Evolutionary conservation across 2,113 vertebrate species (phyloP), one percentile per base, ranked within the genome.

Genomic region (Amphiprion percula): DNA sequence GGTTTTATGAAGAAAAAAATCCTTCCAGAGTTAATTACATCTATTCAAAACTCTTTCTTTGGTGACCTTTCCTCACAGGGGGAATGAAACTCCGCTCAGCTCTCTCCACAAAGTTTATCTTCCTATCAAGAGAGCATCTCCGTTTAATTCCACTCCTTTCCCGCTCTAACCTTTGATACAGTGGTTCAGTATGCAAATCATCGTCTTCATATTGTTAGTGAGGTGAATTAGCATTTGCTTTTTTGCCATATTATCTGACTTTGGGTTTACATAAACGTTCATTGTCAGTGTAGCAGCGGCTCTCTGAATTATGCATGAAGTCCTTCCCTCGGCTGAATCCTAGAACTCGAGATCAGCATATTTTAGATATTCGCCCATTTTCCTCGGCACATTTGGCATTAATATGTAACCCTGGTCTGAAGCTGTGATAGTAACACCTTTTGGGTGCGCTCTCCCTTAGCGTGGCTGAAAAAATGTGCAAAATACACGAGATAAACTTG

Each of bases 191-290:
- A 91, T 93, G 90, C 89, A 92, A 91, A 92, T 93, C 59, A 60
- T 84, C 78, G 81, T 91, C 87, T 91, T 90, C 87, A 85, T 90
- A 92, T 92, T 92, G 92, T 93, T 90, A 87, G 80, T 80, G 80
- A 88, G 83, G 87, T 90, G 83, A 92, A 93, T 94, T 92, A 94
- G 77, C 91, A 92, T 93, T 93, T 88, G 86, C 83, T 88, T 87
- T 91, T 89, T 85, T 78, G 65, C 81, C 68, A 75, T 75, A 93
- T 94, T 92, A 94, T 94, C 92, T 92, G 85, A 93, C 85, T 92
- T 94, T 91, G 77, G 73, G 91, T 93, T 94, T 93, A 93, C 92
- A 94, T 93, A 93, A 94, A 93, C 77, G 86, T 86, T 90, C 91
- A 89, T 92, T 93, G 88, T 87, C 87, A 53, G 90, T 75, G 86